Evolutionary conservation across 2,113 vertebrate genomes (phyloP), one percentile per base, ranked within the genome.

Genomic region (Dunckerocampus dactyliophorus): DNA sequence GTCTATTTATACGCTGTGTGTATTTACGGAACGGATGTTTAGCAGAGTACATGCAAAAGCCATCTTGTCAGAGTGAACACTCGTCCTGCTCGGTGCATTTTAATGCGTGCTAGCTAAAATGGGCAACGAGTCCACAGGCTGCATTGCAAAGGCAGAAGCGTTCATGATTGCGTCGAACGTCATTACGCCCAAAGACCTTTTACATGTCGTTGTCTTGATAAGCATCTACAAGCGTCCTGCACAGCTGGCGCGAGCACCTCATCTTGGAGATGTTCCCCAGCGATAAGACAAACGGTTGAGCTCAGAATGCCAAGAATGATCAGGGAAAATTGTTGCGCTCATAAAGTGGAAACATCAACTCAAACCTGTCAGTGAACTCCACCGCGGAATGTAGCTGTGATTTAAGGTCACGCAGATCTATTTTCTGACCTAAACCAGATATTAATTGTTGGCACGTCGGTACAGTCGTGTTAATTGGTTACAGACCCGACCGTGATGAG

Each of bases 1-100:
- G 81, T 84, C 88, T 89, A 90, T 91, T 87, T 89, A 89, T 91
- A 90, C 24, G 66, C 67, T 79, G 62, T 66, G 79, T 88, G 83
- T 89, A 87, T 90, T 89, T 90, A 85, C 81, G 51, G 57, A 50
- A 52, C 22, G 15, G 62, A 88, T 88, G 82, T 86, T 83, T 82
- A 67, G 81, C 80, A 90, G 89, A 71, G 75, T 88, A 69, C 58
- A 86, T 80, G 82, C 56, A 17, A 64, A 61, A 59, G 64, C 45
- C 59, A 82, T 82, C 71, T 83, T 84, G 67, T 14, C 12, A 43
- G 39, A 2, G 39, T 14, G 2, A 43, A 43, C 31, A 28, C 37
- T 39, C 37, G 9, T 39, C 37, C 37, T 39, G 37, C 37, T 39
- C 11, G 11, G 37, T 39, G 11, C 37, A 39, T 39, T 39, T 12